Evolutionary conservation across 2,113 vertebrate species (phyloP), one percentile per base, ranked within the genome.

Genomic region (Hyperopisus bebe): DNA sequence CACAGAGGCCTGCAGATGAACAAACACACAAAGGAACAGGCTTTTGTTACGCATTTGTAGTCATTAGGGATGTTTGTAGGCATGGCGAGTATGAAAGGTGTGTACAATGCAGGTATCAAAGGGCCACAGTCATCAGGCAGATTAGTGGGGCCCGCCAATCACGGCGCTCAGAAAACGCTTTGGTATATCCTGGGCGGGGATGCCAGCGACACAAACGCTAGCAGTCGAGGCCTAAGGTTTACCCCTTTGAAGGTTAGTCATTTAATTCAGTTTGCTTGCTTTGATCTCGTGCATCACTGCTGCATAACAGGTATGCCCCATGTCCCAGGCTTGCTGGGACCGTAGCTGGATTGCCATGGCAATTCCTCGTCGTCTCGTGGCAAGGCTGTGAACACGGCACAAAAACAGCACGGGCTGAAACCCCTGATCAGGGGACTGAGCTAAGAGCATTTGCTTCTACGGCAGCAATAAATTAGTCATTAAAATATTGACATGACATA

Each of bases 21-120:
- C 62, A 42, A 42, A 80, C 31, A 80, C 13, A 80, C 35, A 42
- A 42, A 42, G 31, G 27, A n/a, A 31, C 70, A 9, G 35, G 31
- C 82, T n/a, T 84, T 84, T 84, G 44, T 47, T 46, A 84, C 19
- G 10, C 44, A 84, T 47, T 84, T 46, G 44, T 47, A 84, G 42
- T 47, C 82, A 84, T 84, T 84, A 47, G 44, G 82, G 44, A 84
- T 84, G 39, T 84, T 84, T 84, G 44, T 84, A 80, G 35, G 74
- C 74, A 42, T 2, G 35, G 35, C 13, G 74, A 42, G 39, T 19
- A 84, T 84, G 82, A 84, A 84, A 46, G 82, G 39, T 10, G 44
- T 46, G 82, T 10, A 84, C 44, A 46, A 84, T 84, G 82, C 44
- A 47, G 44, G 44, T 24, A 84, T 84, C 82, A 47, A 46, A 84